These are phyloP conservation scores for Diplodus puntazzo DNA, from an alignment of 2,797 vertebrate species.

Conservation along the genomic window DNA sequence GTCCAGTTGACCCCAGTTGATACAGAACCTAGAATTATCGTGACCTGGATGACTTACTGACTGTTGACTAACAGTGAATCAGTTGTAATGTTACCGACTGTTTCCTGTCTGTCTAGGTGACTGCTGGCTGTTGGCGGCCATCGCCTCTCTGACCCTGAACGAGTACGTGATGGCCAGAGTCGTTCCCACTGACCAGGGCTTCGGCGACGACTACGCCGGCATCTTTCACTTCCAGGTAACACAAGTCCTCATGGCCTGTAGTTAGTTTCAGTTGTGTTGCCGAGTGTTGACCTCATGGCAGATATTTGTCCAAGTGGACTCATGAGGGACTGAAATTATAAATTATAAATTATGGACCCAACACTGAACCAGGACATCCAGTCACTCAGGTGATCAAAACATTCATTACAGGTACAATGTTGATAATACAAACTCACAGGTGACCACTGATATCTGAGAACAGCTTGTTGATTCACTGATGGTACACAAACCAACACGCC, in stretches of 20 bases:
- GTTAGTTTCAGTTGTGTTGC: neutral
- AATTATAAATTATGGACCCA: neutral
- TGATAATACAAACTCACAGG: too few relatives aligned
- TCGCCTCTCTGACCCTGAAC: slow-evolving; percentile 91
- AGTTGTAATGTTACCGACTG: neutral
- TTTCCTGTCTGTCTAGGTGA: slow-evolving; percentile 83
- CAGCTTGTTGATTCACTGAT: too few relatives aligned
- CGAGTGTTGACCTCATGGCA: too few relatives aligned
- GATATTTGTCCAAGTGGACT: neutral
- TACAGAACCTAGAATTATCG: too few relatives aligned
- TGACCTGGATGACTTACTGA: too few relatives aligned
- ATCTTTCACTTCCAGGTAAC: slow-evolving; percentile 96
- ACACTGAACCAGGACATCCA: too few relatives aligned
- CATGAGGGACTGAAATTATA: neutral
- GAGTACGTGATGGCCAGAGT: slow-evolving; percentile 91
- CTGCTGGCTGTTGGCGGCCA: slow-evolving; percentile 94
- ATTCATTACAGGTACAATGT: too few relatives aligned
- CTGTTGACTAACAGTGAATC: neutral
- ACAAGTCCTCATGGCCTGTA: too few relatives aligned
- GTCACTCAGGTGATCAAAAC: too few relatives aligned
- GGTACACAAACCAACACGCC: too few relatives aligned
- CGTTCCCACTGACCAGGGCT: slow-evolving; percentile 91
- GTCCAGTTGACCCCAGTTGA: too few relatives aligned
- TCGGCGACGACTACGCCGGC: slow-evolving; percentile 89
- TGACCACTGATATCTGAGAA: too few relatives aligned